phyloP scores from a whole-genome alignment of 2,888 invertebrate species.

The Heliconius aoede region DNA sequence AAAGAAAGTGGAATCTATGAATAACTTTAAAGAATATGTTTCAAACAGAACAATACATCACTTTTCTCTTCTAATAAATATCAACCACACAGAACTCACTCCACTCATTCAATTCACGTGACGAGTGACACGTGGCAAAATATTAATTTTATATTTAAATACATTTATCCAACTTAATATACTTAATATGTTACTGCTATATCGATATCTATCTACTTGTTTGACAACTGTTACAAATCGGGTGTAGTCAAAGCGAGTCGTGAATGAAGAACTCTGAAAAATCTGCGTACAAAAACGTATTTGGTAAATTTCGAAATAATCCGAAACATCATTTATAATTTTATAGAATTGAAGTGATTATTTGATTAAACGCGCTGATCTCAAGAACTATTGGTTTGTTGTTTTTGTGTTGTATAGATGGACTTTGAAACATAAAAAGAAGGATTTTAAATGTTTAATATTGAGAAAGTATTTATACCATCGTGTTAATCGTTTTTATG shows the following conservation, averaged over 20 bases:
- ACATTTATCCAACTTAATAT: conserved; percentile 20
- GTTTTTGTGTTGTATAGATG: no score
- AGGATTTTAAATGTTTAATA: no score
- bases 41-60: not conserved
- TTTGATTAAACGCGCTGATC: no score
- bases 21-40: not conserved
- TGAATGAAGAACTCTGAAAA: no score
- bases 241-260: not conserved
- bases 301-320: no score
- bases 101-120: not conserved
- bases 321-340: no score
- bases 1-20: not conserved
- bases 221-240: conserved; percentile 10
- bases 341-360: no score
- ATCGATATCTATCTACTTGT: conserved; percentile 11
- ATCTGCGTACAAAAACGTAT: no score
- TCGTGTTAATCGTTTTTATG: no score
- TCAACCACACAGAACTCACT: conserved; percentile 5
- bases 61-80: not conserved
- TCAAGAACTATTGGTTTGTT: no score
- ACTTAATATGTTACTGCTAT: conserved; percentile 21
- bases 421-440: no score
- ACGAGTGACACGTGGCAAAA: not conserved
- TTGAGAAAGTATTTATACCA: no score
- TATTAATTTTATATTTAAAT: conserved; percentile 13